phyloP scores from a whole-genome alignment of 2,888 invertebrate genomes.

The Tachina fera region DNA sequence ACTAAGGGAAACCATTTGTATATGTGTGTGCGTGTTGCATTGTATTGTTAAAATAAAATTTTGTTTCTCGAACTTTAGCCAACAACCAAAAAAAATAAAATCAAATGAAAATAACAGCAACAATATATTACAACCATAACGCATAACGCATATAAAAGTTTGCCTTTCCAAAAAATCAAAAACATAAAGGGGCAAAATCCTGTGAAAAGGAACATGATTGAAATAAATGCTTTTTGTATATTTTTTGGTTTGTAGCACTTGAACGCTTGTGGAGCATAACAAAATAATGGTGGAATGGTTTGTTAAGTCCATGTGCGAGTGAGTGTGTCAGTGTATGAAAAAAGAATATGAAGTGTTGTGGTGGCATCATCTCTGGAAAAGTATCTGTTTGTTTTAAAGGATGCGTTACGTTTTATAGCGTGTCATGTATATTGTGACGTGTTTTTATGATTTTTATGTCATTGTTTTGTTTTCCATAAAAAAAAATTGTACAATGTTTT shows the following conservation, averaged over 20 bases:
- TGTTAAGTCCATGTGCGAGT: slow-evolving; percentile 25
- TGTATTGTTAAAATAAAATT: slow-evolving; percentile 16
- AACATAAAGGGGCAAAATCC: slow-evolving; percentile 1
- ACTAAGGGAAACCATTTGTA: neutral
- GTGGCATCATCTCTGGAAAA: neutral
- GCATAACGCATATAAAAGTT: slow-evolving; percentile 60
- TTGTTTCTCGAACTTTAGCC: neutral
- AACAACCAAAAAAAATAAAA: slow-evolving; percentile 30
- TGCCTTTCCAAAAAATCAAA: neutral
- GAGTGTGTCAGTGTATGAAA: neutral
- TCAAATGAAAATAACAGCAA: slow-evolving; percentile 51
- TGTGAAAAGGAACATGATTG: slow-evolving; percentile 62
- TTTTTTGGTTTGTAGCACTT: slow-evolving; percentile 39
- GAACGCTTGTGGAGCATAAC: slow-evolving; percentile 42
- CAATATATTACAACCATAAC: slow-evolving; percentile 46
- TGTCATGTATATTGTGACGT: slow-evolving; percentile 65
- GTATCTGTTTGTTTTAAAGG: slow-evolving; percentile 53
- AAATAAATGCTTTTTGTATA: slow-evolving; percentile 57
- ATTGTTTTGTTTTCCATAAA: slow-evolving; percentile 45
- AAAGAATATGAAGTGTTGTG: neutral
- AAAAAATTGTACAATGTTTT: slow-evolving; percentile 39
- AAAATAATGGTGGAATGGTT: slow-evolving; percentile 25
- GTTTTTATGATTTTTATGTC: slow-evolving; percentile 66
- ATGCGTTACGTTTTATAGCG: slow-evolving; percentile 67
- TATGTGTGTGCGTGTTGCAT: neutral